phyloP scores from a whole-genome alignment of 1,140 invertebrate species.

The Muscidifurax raptorellus region DNA sequence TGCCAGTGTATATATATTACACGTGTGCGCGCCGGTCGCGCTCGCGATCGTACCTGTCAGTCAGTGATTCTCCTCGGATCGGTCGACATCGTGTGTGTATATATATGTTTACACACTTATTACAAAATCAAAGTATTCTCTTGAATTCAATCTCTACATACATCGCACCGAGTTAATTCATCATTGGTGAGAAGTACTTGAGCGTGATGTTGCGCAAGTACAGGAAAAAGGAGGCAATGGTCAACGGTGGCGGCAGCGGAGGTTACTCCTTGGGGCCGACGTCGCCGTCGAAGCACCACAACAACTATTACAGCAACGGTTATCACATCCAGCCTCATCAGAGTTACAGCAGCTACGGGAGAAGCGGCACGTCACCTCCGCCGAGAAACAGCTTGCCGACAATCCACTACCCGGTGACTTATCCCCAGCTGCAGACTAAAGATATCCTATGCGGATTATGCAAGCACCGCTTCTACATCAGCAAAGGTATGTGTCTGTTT shows the following conservation, averaged over 20 bases:
- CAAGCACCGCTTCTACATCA: slow-evolving; percentile 55
- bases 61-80: not conserved
- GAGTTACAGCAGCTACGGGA: not conserved
- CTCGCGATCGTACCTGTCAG: not conserved
- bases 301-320: not conserved
- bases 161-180: too few relatives aligned
- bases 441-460: slow-evolving; percentile 58
- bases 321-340: not conserved
- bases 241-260: not conserved
- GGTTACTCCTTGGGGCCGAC: not conserved
- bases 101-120: too few relatives aligned
- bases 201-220: not conserved
- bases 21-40: not conserved
- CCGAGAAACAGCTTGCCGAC: not conserved
- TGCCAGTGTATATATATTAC: too few relatives aligned
- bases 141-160: too few relatives aligned
- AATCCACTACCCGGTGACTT: not conserved
- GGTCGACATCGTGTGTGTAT: too few relatives aligned
- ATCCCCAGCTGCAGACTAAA: slow-evolving; percentile 51
- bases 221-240: not conserved
- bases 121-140: not conserved
- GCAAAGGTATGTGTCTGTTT: not conserved
- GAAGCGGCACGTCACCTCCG: not conserved
- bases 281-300: not conserved
- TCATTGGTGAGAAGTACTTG: too few relatives aligned